A percentile compares a stretch with the other conserved stretches of the same genome.
phyloP scores from a whole-genome alignment of 2,797 vertebrate genomes.

The Gila robusta region DNA sequence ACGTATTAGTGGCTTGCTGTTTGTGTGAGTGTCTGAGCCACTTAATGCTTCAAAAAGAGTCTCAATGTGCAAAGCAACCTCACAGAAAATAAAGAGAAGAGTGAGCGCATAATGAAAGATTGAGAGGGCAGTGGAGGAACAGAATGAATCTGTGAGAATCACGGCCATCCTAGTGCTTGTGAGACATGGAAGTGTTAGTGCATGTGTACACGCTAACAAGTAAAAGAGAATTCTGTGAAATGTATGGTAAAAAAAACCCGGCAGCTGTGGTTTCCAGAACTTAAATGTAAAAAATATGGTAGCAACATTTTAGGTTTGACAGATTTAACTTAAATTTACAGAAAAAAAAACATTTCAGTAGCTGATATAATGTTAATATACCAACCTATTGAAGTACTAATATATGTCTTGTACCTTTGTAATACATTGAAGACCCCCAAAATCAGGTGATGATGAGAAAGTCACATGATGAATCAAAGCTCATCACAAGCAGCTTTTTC shows the following conservation, averaged over 20 bases:
- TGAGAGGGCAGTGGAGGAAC: neutral
- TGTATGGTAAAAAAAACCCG: neutral
- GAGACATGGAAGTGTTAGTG: slow-evolving; percentile 4
- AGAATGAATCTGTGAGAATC: slow-evolving; percentile 9
- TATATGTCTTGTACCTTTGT: too few species aligned
- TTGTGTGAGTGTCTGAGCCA: neutral
- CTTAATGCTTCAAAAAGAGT: neutral
- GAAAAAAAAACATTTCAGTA: too few species aligned
- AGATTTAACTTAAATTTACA: neutral
- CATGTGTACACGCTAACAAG: neutral
- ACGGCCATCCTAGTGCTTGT: neutral
- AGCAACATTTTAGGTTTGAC: neutral
- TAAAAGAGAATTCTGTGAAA: neutral
- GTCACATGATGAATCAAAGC: too few species aligned
- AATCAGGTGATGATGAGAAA: too few species aligned
- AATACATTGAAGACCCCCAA: too few species aligned
- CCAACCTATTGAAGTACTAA: too few species aligned
- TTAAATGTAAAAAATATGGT: neutral
- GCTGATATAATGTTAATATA: too few species aligned
- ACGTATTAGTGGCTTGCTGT: slow-evolving; percentile 6
- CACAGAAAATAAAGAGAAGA: neutral
- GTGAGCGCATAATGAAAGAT: neutral
- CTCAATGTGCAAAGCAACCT: neutral
- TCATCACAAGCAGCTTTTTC: too few species aligned
- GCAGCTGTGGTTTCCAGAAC: neutral